phyloP scores from a whole-genome alignment of 2,797 vertebrate species.

The Cryptoprocta ferox region DNA sequence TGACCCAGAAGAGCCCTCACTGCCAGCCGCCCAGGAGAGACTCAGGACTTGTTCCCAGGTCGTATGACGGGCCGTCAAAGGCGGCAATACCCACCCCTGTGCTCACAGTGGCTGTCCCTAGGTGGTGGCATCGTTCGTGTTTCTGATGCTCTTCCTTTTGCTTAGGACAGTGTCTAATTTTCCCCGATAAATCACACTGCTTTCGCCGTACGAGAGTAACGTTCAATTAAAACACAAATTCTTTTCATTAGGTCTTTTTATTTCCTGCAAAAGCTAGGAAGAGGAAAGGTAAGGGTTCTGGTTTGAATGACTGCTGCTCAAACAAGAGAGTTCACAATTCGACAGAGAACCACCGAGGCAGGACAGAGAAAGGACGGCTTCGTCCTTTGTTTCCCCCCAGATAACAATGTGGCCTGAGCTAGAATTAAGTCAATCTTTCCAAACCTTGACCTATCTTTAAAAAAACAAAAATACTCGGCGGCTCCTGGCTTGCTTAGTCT shows the following conservation, averaged over 20 bases:
- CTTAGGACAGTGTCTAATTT: not conserved
- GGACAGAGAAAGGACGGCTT: not conserved
- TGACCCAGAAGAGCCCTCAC: not conserved
- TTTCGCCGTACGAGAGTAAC: not conserved
- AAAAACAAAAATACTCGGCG: not conserved
- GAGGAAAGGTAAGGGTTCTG: not conserved
- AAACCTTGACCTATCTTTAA: not conserved
- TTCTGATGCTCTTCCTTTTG: not conserved
- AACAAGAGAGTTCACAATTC: not conserved
- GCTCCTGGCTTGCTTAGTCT: no score
- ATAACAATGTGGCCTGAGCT: not conserved
- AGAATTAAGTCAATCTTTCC: not conserved
- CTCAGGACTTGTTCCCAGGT: not conserved
- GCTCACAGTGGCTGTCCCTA: not conserved
- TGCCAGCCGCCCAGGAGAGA: not conserved
- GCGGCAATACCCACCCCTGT: rapidly evolving
- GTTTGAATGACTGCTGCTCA: not conserved
- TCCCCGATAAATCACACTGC: not conserved
- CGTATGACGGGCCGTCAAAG: not conserved
- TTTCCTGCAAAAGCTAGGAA: not conserved
- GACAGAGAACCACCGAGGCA: not conserved
- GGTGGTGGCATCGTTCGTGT: not conserved
- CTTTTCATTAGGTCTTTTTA: not conserved
- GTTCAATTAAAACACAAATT: not conserved
- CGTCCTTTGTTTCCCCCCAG: not conserved